phyloP scores from a whole-genome alignment of 2,113 vertebrate genomes.

The Heliornis fulica region DNA sequence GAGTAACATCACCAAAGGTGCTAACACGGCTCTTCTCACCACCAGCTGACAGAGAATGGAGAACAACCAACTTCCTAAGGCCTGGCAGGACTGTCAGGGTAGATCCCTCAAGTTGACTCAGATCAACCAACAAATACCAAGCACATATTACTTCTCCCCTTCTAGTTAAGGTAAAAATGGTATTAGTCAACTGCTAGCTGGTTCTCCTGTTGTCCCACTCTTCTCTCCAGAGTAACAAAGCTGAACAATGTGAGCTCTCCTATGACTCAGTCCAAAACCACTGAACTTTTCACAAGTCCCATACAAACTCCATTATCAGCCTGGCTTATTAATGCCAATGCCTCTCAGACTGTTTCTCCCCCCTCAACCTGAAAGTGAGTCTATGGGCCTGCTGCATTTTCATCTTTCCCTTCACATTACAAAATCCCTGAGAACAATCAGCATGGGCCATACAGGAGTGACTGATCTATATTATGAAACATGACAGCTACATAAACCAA shows the following conservation, averaged over 20 bases:
- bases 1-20: not conserved
- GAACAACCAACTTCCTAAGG: not conserved
- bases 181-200: not conserved
- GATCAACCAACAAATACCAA: not conserved
- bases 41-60: not conserved
- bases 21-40: not conserved
- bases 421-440: not conserved
- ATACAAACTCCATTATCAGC: not conserved
- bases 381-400: not conserved
- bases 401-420: not conserved
- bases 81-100: rapidly evolving
- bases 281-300: not conserved
- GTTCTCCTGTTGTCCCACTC: not conserved
- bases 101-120: not conserved
- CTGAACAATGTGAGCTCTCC: not conserved
- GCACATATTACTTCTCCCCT: not conserved
- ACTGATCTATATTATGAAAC: not conserved
- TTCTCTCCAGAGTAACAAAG: not conserved
- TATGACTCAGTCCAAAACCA: not conserved
- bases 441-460: not conserved
- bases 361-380: not conserved
- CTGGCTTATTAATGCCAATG: not conserved
- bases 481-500: not conserved
- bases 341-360: not conserved
- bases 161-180: not conserved